Conservation (phyloP, 2,113 vertebrate genomes). For the Crotalus helleri region DNA sequence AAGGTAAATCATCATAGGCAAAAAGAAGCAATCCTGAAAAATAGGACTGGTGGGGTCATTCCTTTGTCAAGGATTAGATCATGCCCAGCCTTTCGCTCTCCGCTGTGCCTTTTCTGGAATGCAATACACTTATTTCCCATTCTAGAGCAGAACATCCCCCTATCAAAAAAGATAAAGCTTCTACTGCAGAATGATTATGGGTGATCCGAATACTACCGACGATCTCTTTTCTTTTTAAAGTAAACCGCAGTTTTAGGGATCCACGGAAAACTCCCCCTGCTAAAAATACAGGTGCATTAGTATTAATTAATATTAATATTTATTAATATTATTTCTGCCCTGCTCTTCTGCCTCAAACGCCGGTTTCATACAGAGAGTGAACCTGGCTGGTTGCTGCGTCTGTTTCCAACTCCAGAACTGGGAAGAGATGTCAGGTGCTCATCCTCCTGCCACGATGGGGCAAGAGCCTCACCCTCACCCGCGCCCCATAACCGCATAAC, state of each 20-base stretch:
- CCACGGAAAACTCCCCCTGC: not conserved
- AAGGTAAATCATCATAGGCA: not conserved
- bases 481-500: not conserved
- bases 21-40: not conserved
- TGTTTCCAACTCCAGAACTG: not conserved
- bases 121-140: not conserved
- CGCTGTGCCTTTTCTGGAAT: not conserved
- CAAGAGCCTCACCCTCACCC: not conserved
- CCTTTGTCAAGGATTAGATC: not conserved
- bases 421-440: not conserved
- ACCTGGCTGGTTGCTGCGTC: not conserved
- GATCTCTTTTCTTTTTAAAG: not conserved
- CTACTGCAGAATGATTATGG: not conserved
- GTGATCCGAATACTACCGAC: not conserved
- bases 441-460: not conserved
- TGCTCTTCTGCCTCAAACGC: not conserved
- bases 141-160: not conserved
- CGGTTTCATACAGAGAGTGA: not conserved
- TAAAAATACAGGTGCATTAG: not conserved
- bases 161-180: not conserved
- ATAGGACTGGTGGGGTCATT: not conserved
- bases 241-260: not conserved
- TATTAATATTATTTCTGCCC: not conserved
- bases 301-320: too few species aligned
- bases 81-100: not conserved